These are phyloP conservation scores for Eupithecia tripunctaria DNA, from an alignment of 2,888 invertebrate species.

Conservation along the genomic window DNA sequence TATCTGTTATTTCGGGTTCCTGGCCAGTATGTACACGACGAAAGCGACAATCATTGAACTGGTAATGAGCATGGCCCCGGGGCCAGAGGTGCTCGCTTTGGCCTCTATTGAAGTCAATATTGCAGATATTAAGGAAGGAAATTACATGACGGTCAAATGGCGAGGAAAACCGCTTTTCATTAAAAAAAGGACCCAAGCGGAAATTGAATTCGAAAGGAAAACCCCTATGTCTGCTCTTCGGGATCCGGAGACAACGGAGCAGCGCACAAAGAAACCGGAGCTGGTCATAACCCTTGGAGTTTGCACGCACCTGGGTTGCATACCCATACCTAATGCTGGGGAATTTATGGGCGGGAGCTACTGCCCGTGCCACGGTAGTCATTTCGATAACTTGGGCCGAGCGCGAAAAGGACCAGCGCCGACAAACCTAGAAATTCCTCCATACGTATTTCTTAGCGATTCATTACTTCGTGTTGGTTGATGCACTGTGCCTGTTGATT, in stretches of 20 bases:
- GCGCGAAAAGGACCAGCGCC: conserved; percentile 91
- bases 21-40: neutral
- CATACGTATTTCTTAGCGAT: neutral
- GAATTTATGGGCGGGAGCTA: conserved; percentile 89
- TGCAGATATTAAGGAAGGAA: neutral
- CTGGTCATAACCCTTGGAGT: conserved; percentile 92
- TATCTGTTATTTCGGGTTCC: neutral
- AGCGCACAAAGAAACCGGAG: neutral
- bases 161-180: conserved; percentile 10
- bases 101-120: conserved; percentile 2
- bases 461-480: neutral
- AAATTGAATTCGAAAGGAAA: neutral
- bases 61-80: neutral
- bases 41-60: neutral
- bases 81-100: neutral
- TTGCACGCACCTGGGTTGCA: conserved; percentile 93
- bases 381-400: conserved; percentile 90
- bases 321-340: conserved; percentile 88
- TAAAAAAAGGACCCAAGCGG: neutral
- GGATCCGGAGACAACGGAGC: neutral
- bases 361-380: conserved; percentile 93
- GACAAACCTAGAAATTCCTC: conserved; percentile 27
- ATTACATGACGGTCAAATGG: neutral
- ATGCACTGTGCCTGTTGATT: neutral
- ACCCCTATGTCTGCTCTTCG: neutral